phyloP scores from a whole-genome alignment of 2,888 invertebrate genomes.

The Drosophila subquinaria region DNA sequence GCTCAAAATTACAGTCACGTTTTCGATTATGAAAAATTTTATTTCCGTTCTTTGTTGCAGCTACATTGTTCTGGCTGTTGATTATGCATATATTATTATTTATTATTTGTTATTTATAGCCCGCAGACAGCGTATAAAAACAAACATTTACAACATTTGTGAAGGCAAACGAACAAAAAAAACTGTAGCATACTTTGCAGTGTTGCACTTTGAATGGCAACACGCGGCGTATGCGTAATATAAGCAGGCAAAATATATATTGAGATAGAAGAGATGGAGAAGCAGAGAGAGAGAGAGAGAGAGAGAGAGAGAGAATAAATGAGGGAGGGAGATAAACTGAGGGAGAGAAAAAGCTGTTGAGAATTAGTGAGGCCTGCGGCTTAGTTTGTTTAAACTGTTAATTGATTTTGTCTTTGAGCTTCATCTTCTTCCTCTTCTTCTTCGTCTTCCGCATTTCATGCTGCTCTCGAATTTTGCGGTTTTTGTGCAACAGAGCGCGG shows the following conservation, averaged over 20 bases:
- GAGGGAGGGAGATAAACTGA: not conserved
- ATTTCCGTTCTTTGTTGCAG: conserved; percentile 60
- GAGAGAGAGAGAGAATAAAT: not conserved
- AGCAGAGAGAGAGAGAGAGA: not conserved
- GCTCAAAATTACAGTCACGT: conserved; percentile 81
- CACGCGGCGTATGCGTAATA: conserved; percentile 41
- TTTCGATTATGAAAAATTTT: conserved; percentile 82
- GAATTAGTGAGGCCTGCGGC: conserved; percentile 37
- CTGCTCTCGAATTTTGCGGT: conserved; percentile 61
- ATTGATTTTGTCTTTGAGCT: conserved; percentile 71
- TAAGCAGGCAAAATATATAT: conserved; percentile 7
- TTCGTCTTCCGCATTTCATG: not conserved
- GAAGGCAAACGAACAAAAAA: conserved; percentile 9
- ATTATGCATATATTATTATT: conserved; percentile 61
- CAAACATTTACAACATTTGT: conserved; percentile 21
- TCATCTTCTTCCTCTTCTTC: conserved; percentile 7
- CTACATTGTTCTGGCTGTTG: conserved; percentile 16
- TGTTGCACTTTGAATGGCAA: conserved; percentile 21
- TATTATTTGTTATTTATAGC: conserved; percentile 66
- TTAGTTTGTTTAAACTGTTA: conserved; percentile 62
- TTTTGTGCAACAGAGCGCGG: conserved; percentile 77
- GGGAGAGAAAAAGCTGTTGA: not conserved
- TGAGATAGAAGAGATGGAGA: not conserved
- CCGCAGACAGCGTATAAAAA: conserved; percentile 33
- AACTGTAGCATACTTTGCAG: conserved; percentile 16